Evolutionary conservation across 23 tunicate genomes (phyloP).

Genomic region (Trididemnum miniatum): DNA sequence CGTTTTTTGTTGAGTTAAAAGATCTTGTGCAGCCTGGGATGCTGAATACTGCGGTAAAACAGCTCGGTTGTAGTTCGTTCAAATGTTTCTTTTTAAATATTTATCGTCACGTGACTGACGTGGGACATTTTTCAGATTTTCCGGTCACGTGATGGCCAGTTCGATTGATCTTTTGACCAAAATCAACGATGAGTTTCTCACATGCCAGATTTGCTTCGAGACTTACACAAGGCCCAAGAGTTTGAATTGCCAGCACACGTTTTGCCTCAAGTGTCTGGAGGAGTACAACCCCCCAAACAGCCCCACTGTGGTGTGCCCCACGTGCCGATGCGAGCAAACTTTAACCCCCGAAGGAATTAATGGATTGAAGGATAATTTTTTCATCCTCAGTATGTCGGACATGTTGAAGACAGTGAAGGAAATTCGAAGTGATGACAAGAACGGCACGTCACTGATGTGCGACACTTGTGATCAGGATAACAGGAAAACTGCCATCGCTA

Average conservation of each 20-base stretch:
- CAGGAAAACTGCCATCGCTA: conserved; percentile 66
- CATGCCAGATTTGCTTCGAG: conserved; percentile 96
- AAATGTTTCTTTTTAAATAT: too few species aligned
- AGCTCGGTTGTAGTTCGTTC: too few species aligned
- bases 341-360: conserved; percentile 68
- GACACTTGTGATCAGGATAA: conserved; percentile 94
- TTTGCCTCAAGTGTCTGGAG: conserved; percentile 92
- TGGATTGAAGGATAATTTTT: conserved; percentile 83
- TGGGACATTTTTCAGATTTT: conserved; percentile 47
- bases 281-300: conserved; percentile 92
- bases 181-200: conserved; percentile 94
- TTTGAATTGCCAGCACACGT: conserved; percentile 97
- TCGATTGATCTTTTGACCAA: conserved; percentile 88
- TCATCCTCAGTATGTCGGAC: conserved; percentile 94
- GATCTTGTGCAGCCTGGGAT: too few species aligned
- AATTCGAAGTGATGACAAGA: conserved; percentile 86
- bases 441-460: conserved; percentile 85
- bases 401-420: conserved; percentile 97
- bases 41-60: too few species aligned
- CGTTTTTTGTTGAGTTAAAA: too few species aligned
- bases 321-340: conserved; percentile 85
- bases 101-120: background rate
- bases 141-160: conserved; percentile 89
- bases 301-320: conserved; percentile 75
- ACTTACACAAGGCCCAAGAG: conserved; percentile 92